A percentile compares a stretch with the other conserved stretches of the same genome.
phyloP scores from a whole-genome alignment of 1,140 invertebrate genomes.

The Atta cephalotes region DNA sequence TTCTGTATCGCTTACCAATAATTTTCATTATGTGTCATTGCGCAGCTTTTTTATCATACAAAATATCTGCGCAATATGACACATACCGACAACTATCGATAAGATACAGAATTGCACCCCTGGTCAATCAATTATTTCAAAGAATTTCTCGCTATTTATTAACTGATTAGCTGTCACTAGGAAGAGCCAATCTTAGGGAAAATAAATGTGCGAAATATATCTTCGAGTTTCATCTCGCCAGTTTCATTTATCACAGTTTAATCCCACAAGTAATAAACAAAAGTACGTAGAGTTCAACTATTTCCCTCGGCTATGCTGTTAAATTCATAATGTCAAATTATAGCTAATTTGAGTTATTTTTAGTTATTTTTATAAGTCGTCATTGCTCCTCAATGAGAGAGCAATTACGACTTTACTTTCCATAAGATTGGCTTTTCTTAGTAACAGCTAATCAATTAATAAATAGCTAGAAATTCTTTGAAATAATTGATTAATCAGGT shows the following conservation, averaged over 20 bases:
- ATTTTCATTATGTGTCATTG: too few relatives aligned
- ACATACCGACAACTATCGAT: too few relatives aligned
- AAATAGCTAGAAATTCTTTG: background rate
- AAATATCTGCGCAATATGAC: too few relatives aligned
- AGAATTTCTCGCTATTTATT: conserved; percentile 2
- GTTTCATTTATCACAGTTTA: background rate
- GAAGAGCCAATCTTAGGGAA: background rate
- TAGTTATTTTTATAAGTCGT: too few relatives aligned
- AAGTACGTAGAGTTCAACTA: too few relatives aligned
- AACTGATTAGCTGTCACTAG: conserved; percentile 2
- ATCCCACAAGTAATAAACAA: background rate
- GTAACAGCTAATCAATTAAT: conserved; percentile 2
- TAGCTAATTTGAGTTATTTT: too few relatives aligned
- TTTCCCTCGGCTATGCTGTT: background rate
- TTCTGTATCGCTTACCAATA: too few relatives aligned
- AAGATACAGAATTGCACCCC: too few relatives aligned
- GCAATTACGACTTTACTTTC: background rate
- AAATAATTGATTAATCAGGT: background rate
- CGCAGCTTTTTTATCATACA: too few relatives aligned
- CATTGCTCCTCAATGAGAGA: too few relatives aligned
- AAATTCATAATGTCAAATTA: too few relatives aligned
- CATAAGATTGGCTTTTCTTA: background rate
- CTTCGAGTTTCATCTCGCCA: background rate
- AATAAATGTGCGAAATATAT: background rate
- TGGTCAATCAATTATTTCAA: background rate